Conservation (phyloP, 2,797 vertebrate genomes). For the Myotis planiceps region DNA sequence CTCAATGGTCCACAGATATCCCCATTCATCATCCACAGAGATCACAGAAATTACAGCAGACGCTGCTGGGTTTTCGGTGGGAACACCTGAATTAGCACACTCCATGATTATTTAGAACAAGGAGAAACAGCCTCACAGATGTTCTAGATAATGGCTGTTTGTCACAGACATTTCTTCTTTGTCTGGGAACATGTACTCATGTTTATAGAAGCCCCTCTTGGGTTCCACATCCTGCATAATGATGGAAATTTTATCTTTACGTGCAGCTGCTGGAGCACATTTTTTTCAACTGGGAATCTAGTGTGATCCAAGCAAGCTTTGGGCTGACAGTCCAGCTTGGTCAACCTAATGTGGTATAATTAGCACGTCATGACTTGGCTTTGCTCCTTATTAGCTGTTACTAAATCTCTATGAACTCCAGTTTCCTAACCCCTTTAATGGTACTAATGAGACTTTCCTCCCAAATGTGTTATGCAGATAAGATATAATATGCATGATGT, state of each 20-base stretch:
- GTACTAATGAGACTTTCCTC: background rate
- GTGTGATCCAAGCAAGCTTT: background rate
- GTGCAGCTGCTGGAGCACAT: background rate
- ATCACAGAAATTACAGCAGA: background rate
- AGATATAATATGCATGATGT: background rate
- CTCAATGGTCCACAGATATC: constrained; percentile 31
- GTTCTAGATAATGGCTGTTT: constrained; percentile 61
- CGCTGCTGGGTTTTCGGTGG: background rate
- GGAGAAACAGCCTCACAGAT: constrained; percentile 57
- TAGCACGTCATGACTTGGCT: rapidly evolving
- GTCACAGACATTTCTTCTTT: constrained; percentile 49
- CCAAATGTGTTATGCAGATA: background rate
- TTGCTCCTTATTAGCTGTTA: background rate
- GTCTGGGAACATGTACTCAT: constrained; percentile 63
- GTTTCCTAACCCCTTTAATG: background rate
- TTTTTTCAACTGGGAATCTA: constrained; percentile 29
- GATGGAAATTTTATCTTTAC: constrained; percentile 31
- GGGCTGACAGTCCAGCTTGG: background rate
- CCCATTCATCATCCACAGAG: constrained; percentile 46
- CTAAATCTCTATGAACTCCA: background rate
- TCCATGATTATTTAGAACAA: constrained; percentile 39
- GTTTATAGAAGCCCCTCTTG: constrained; percentile 60
- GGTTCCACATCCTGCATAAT: constrained; percentile 25
- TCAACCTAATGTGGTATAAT: background rate
- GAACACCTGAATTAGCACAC: constrained; percentile 15